Evolutionary conservation across 2,113 vertebrate species (phyloP).

Genomic region (Callionymus lyra): DNA sequence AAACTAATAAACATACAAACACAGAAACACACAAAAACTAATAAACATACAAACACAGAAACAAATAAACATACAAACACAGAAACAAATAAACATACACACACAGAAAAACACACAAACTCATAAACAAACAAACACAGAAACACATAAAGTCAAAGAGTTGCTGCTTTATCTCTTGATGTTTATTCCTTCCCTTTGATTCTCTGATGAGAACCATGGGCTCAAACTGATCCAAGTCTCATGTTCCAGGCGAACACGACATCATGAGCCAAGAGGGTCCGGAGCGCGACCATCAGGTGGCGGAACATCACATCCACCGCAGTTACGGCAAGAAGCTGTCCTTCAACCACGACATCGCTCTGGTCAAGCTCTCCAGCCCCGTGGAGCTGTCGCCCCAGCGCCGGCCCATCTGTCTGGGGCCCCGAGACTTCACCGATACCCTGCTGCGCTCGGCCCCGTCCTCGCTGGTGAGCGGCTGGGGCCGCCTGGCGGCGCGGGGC

Average conservation of each 20-base stretch:
- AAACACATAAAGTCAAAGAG: too few relatives aligned
- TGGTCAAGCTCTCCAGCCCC: conserved; percentile 71
- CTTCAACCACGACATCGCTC: conserved; percentile 83
- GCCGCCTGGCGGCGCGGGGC: conserved; percentile 55
- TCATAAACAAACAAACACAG: too few relatives aligned
- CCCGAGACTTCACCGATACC: conserved; percentile 72
- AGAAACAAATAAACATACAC: too few relatives aligned
- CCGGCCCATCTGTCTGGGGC: conserved; percentile 81
- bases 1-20: too few relatives aligned
- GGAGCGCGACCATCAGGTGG: conserved; percentile 66
- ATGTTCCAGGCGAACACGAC: conserved; percentile 74
- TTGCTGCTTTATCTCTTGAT: too few relatives aligned
- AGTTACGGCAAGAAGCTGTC: conserved; percentile 58
- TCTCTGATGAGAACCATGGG: too few relatives aligned
- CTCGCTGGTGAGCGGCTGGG: conserved; percentile 87
- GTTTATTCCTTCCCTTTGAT: too few relatives aligned
- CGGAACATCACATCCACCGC: conserved; percentile 52
- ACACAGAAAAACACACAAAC: too few relatives aligned
- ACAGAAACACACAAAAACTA: too few relatives aligned
- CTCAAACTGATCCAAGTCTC: too few relatives aligned
- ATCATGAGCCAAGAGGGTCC: conserved; percentile 46
- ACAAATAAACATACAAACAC: too few relatives aligned
- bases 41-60: too few relatives aligned
- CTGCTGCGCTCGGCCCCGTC: conserved; percentile 48
- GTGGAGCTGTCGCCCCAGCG: conserved; percentile 64